Conservation (phyloP, 2,797 vertebrate genomes). For the Rhodeus uyekii region DNA sequence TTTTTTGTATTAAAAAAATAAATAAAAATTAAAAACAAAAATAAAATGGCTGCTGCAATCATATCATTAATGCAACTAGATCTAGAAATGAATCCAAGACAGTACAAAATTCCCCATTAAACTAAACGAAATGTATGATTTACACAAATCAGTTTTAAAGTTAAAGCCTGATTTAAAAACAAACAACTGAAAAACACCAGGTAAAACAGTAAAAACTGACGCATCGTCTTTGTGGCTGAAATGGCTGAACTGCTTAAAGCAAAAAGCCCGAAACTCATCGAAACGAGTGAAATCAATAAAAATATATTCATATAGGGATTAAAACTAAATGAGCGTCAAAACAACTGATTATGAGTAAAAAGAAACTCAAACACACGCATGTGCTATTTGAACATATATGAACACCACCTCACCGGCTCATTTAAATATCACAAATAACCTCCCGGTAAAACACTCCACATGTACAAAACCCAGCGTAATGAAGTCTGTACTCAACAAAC, state of each 20-base stretch:
- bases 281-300: neutral
- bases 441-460: neutral
- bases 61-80: neutral
- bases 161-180: neutral
- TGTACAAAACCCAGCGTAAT: neutral
- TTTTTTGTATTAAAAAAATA: too few relatives aligned
- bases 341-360: neutral
- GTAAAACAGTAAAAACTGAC: neutral
- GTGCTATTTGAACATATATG: neutral
- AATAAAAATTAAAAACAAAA: too few relatives aligned
- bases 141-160: neutral
- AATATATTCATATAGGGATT: neutral
- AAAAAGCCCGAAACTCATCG: neutral
- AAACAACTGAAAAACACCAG: neutral
- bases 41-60: neutral
- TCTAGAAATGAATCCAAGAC: neutral
- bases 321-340: neutral
- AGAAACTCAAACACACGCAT: neutral
- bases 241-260: constrained; percentile 6
- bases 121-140: neutral
- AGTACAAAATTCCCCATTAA: neutral
- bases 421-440: constrained; percentile 19
- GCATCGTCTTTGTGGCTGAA: neutral
- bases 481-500: neutral
- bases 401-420: constrained; percentile 25